phyloP scores from a whole-genome alignment of 1,140 invertebrate species.

The Wiebesia pumilae region DNA sequence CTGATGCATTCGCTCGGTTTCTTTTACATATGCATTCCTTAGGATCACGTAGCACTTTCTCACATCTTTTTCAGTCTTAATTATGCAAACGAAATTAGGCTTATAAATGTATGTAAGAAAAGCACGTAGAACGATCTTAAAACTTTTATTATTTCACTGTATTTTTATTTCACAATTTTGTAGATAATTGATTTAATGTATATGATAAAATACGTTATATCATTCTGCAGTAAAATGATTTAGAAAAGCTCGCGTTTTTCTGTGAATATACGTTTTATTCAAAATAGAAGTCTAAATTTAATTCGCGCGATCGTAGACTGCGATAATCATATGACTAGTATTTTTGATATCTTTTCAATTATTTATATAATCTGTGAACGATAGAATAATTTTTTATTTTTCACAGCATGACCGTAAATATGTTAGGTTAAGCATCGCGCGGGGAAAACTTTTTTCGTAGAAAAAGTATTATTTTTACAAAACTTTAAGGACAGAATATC shows the following conservation, averaged over 20 bases:
- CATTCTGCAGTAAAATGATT: conserved; percentile 39
- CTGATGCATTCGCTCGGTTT: conserved; percentile 12
- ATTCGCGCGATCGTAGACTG: neutral
- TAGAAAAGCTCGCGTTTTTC: conserved; percentile 43
- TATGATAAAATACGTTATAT: neutral
- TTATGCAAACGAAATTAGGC: conserved; percentile 43
- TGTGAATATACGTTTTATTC: conserved; percentile 47
- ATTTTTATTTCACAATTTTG: neutral
- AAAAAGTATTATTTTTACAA: conserved; percentile 33
- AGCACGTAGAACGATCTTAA: neutral
- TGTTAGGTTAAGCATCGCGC: conserved; percentile 11
- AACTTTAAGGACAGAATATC: conserved; percentile 11
- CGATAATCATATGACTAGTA: neutral
- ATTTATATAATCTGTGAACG: conserved; percentile 8
- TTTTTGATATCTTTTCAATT: neutral
- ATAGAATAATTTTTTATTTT: conserved; percentile 14
- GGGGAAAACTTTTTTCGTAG: conserved; percentile 12
- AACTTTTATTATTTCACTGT: conserved; percentile 2
- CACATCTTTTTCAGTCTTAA: conserved; percentile 46
- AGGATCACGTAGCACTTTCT: neutral
- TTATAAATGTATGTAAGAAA: conserved; percentile 40
- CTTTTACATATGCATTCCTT: conserved; percentile 3
- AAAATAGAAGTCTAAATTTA: conserved; percentile 48
- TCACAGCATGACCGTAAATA: conserved; percentile 17
- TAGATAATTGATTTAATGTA: neutral